These are phyloP conservation scores for Ptychochromis oligacanthus DNA, from an alignment of 2,113 vertebrate genomes.

Conservation along the genomic window DNA sequence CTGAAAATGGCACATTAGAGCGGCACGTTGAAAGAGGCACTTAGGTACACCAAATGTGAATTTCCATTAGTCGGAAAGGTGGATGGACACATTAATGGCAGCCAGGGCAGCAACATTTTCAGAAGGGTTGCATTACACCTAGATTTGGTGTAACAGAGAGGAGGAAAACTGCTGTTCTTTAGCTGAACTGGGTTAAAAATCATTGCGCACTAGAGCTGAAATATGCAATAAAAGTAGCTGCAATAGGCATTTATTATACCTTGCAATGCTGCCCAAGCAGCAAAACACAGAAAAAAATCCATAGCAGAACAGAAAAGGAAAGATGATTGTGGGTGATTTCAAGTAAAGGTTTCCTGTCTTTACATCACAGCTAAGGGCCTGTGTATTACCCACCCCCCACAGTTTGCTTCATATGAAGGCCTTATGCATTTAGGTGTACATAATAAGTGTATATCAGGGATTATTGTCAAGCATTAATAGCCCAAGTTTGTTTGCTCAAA, in stretches of 20 bases:
- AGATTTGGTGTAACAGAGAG: conserved; percentile 27
- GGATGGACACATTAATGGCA: conserved; percentile 43
- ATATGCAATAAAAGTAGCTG: conserved; percentile 36
- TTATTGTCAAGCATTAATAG: background rate
- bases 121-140: conserved; percentile 18
- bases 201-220: conserved; percentile 24
- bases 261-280: conserved; percentile 6
- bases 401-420: background rate
- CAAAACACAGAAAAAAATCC: conserved; percentile 1
- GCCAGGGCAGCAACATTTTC: conserved; percentile 10
- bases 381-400: background rate
- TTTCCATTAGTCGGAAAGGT: conserved; percentile 56
- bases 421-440: background rate
- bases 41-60: conserved; percentile 50
- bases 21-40: conserved; percentile 37
- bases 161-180: conserved; percentile 30
- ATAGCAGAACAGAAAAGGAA: background rate
- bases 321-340: background rate
- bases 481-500: background rate
- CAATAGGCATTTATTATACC: conserved; percentile 25
- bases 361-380: background rate
- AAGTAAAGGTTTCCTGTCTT: background rate
- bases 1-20: conserved; percentile 27
- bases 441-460: background rate
- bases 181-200: conserved; percentile 26